Base-by-base conservation (phyloP, 2,797 vertebrate genomes). In the Cichlasoma orientale region DNA sequence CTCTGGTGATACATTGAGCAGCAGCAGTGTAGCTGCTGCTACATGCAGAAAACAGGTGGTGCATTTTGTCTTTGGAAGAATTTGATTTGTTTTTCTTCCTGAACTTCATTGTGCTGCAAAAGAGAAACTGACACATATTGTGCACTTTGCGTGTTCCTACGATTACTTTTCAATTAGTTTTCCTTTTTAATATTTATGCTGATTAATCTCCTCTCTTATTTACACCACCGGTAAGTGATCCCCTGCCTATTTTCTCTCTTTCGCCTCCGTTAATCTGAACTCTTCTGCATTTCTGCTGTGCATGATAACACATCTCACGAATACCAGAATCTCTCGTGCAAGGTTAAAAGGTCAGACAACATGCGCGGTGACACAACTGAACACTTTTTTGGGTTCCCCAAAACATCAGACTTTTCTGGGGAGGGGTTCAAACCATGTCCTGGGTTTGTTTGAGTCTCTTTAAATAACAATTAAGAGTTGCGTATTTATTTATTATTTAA, bases 391-490 rank as follows among this genome's bases (percentile, higher is more conserved):
- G 44, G 16, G 16, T 18, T 68, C 29, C 44, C 63, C 23, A 50
- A 68, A 29, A 44, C 63, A 50, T 68, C 41, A 68, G 25, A 68
- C 12, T n/a, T 50, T 44, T 50, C 44, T n/a, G 44, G 54, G 53
- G n/a, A 21, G 59, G 21, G 59, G 78, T 82, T 80, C 83, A 77
- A 76, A 78, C 75, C 44, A 75, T 59, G 72, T 66, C 38, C 77
- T 10, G 5, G 50, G 41, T 27, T 68, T 5, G 29, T 50, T 68
- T 8, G 36, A 84, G 81, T 86, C 72, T 92, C 82, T 90, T 93
- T 92, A 94, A 95, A 94, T 94, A 93, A 93, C 80, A 83, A 89
- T 92, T 83, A 83, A 83, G 83, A 83, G 81, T 72, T 93, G 89
- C 88, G 75, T 74, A 59, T 86, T 93, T 92, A 86, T 91, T 94